Conservation (phyloP, 2,888 invertebrate species). For the Strigamia transsilvanica region DNA sequence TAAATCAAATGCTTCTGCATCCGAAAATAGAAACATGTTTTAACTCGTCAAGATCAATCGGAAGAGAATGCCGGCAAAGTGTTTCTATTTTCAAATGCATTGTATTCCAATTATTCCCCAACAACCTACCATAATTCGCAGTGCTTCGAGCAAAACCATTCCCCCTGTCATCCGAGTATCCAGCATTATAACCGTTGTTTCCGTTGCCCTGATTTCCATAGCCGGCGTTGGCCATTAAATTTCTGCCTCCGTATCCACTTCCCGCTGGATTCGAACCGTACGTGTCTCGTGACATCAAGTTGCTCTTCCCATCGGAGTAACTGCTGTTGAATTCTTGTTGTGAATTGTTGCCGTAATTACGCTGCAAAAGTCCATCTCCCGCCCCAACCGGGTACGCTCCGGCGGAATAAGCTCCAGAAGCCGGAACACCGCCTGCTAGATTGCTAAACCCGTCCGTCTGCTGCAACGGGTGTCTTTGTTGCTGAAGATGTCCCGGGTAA, state of each 20-base stretch:
- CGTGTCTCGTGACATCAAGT: background rate
- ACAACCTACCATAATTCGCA: slow-evolving; percentile 6
- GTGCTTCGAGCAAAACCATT: background rate
- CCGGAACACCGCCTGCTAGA: background rate
- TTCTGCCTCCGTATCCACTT: background rate
- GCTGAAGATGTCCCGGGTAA: slow-evolving; percentile 22
- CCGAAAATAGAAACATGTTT: background rate
- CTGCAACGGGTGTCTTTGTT: slow-evolving; percentile 12
- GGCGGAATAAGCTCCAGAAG: background rate
- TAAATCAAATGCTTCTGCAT: too few relatives aligned
- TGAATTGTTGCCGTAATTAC: slow-evolving; percentile 16
- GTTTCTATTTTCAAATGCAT: background rate
- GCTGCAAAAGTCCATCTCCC: background rate
- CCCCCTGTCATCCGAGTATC: slow-evolving; percentile 2
- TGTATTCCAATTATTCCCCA: background rate
- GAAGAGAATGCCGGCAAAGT: background rate
- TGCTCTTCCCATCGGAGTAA: background rate
- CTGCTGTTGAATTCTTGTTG: background rate
- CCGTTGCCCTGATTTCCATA: background rate
- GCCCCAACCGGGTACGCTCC: background rate
- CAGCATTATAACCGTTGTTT: slow-evolving; percentile 17
- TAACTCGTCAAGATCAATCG: background rate
- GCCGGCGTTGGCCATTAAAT: background rate
- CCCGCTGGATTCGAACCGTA: background rate
- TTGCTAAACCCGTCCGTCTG: background rate